Evolutionary conservation across 2,888 invertebrate genomes (phyloP), one percentile per base, ranked within the genome.

Genomic region (Listrodromus nycthemerus): DNA sequence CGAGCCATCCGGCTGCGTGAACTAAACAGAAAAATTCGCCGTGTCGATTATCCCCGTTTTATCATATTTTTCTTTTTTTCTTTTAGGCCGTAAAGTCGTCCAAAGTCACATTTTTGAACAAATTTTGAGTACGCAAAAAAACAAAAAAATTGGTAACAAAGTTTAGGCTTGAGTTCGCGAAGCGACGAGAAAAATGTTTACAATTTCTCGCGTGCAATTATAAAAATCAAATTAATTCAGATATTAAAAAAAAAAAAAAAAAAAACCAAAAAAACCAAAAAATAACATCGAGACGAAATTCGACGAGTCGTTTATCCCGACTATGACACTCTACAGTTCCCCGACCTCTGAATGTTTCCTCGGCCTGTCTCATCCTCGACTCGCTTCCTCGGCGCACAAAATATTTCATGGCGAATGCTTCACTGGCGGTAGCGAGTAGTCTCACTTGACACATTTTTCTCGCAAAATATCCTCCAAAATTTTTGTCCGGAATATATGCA

Each of bases 261-360:
- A 30, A 30, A 30, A 45, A 45, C 0, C 3, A 45, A 45, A 45
- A 1, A 48, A 13, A 16, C 7, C 7, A 58, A 30, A 58, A 4
- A 4, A 30, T 21, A 21, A 13, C n/a, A n/a, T 27, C 24, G 5
- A 6, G 27, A 27, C 16, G 7, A 58, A 27, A 16, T 58, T 3
- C 27, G 2, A n/a, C 16, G 58, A 27, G 27, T 65, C 21, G 41
- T 41, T 65, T 65, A 33, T 65, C 19, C 33, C 13, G 37, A 41
- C 19, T 41, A n/a, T 13, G 2, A 41, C 41, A 65, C 16, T 65
- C 37, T 65, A 3, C 65, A 41, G 19, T 6, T 65, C 19, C 65
- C 21, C 37, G 41, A 41, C 55, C 52, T 52, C 55, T 77, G 55
- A 66, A 55, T 66, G 67, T 58, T 58, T 50, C 41, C 41, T 63